Conservation (phyloP, 2,888 invertebrate genomes). For the Allacma fusca region DNA sequence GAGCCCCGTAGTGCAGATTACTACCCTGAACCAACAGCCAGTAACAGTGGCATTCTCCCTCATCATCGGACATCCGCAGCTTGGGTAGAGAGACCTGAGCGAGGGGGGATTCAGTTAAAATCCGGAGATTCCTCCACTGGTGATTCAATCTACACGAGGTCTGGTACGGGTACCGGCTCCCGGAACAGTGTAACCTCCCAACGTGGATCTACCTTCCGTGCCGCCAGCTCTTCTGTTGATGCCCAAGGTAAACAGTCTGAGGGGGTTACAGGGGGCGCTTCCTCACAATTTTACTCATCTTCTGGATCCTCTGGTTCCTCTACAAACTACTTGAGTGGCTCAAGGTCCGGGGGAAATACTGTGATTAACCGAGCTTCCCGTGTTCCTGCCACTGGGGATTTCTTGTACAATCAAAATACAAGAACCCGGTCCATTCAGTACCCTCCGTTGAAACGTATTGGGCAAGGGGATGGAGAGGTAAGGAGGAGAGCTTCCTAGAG, state of each 20-base stretch:
- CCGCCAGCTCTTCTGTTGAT: constrained; percentile 29
- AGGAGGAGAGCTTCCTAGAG: neutral
- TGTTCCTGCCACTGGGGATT: constrained; percentile 58
- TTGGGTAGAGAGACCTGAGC: constrained; percentile 53
- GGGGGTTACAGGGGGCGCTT: constrained; percentile 23
- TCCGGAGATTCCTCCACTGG: constrained; percentile 57
- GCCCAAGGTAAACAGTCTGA: neutral
- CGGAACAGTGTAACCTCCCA: neutral
- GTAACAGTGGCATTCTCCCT: constrained; percentile 49
- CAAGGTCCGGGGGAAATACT: constrained; percentile 44
- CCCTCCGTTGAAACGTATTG: constrained; percentile 57
- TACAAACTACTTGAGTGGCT: constrained; percentile 26
- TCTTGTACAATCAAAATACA: constrained; percentile 47
- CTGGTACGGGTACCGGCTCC: constrained; percentile 42
- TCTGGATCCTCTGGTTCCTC: constrained; percentile 35
- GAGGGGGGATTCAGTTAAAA: constrained; percentile 55
- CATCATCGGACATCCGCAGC: constrained; percentile 60
- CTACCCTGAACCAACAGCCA: constrained; percentile 39
- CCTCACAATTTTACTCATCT: constrained; percentile 30
- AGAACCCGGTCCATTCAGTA: constrained; percentile 52
- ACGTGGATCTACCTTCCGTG: neutral
- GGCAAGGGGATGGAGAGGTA: constrained; percentile 60
- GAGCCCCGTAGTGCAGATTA: constrained; percentile 59
- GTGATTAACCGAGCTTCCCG: constrained; percentile 56
- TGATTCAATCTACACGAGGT: constrained; percentile 52